Base-by-base conservation (phyloP, 2,888 invertebrate species). In the Dendrolimus pini region DNA sequence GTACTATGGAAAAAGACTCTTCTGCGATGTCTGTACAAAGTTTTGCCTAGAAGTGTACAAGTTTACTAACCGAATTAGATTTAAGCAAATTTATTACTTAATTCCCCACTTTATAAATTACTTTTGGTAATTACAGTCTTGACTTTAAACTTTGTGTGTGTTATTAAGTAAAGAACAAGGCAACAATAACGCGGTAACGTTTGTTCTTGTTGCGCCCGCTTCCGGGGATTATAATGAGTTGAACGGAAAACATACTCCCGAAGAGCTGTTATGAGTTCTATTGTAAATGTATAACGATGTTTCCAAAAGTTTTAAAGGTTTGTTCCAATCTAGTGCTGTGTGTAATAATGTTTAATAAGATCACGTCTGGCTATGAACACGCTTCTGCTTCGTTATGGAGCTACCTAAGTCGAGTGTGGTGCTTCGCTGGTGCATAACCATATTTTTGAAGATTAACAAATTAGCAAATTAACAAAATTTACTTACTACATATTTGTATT, bases 81-180 rank as follows among this genome's bases (percentile, higher is more conserved):
- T 74, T 62, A 71, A 69, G 60, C 63, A 69, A 74, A 72, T 74
- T 72, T 72, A 75, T 74, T 71, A 68, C 70, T 65, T 68, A 68
- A 65, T 65, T 65, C 62, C 47, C 56, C 58, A 62, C 64, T 71
- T 69, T 68, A 71, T 68, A 68, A 67, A 70, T 70, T 71, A 68
- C 72, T 70, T 64, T 64, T 57, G 60, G 63, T 65, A 68, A 71
- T 71, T 63, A 69, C 61, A 63, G 55, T 68, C 65, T 62, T 67
- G 65, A 64, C 65, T 71, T 61, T 65, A 59, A 67, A 68, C 47
- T 47, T 47, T 47, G 47, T 47, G 47, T 47, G 47, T 47, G 47
- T 10, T 47, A 47, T 47, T 47, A 10, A 12, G 9, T 47, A 12
- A 12, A 3, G 12, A 47, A 47, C 47, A 47, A 47, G 47, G 47